Base-by-base conservation (phyloP, 2,888 invertebrate genomes). In the Ellobium chinense region DNA sequence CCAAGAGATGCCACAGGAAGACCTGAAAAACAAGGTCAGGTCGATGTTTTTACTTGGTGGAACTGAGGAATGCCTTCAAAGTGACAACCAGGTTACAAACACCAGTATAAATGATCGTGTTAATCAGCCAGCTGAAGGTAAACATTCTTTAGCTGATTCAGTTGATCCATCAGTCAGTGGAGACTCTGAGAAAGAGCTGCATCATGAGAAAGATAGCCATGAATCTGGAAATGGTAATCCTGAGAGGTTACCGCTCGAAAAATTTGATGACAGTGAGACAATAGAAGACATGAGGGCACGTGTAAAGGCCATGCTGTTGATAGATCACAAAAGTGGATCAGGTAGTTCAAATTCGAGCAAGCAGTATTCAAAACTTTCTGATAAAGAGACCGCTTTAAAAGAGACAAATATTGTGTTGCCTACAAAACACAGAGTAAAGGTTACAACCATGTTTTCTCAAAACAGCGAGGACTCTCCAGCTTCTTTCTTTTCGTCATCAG, bases 401-500 rank as follows among this genome's bases (percentile, higher is more conserved):
- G 31, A 29, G 46, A 31, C 12, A 1, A 1, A 12, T 18, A 9
- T 56, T 14, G 34, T n/a, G 14, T 31, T 34, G 2, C 63, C 74
- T 63, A 1, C 29, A 9, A 39, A 29, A 27, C 36, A 18, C 5
- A 24, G n/a, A 39, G 74, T 80, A 4, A 80, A 58, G 24, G 80
- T 80, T 18, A 74, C 73, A 1, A 80, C 80, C 34, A 68, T 80
- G 74, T 80, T 66, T 27, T 80, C 74, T 14, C 66, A 74, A 21
- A 60, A 39, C 39, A 80, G 58, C 14, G 68, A 80, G 12, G 58
- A 68, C 5, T 56, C 31, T 18, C n/a, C 31, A n/a, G 24, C 37
- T 1, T 77, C 77, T 21, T 69, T 77, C n/a, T 14, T n/a, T n/a
- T 56, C 63, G 24, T 63, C 76, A 0, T 5, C 34, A 4, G 18